Evolutionary conservation across 2,888 invertebrate species (phyloP).

Genomic region (Caenorhabditis virilis): DNA sequence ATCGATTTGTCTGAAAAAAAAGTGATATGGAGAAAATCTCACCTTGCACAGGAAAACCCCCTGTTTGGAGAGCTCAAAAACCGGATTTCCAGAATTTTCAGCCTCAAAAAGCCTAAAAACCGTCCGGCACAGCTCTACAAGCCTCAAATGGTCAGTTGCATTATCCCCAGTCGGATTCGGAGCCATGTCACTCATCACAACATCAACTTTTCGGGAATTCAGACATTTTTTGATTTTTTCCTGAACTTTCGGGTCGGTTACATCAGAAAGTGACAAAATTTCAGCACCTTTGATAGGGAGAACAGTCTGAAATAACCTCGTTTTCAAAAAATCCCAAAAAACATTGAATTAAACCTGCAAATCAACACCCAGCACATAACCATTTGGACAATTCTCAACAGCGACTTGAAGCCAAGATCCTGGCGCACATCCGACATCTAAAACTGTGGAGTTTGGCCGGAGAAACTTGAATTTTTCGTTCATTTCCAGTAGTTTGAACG

Average conservation of each 20-base stretch:
- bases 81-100: conserved; percentile 6
- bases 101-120: conserved; percentile 43
- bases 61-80: conserved; percentile 45
- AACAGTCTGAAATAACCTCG: conserved; percentile 52
- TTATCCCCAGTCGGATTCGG: conserved; percentile 65
- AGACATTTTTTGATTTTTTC: conserved; percentile 43
- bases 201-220: conserved; percentile 52
- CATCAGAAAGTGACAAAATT: conserved; percentile 57
- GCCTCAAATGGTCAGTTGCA: conserved; percentile 55
- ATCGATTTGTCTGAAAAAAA: too few relatives aligned
- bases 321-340: not conserved
- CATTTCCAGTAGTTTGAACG: conserved; percentile 67
- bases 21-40: too few relatives aligned
- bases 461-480: conserved; percentile 60
- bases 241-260: conserved; percentile 48
- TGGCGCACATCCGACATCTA: conserved; percentile 65
- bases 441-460: conserved; percentile 39
- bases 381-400: conserved; percentile 42
- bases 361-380: conserved; percentile 62
- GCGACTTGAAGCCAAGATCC: conserved; percentile 68
- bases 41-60: conserved; percentile 60
- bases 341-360: conserved; percentile 43
- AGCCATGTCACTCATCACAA: conserved; percentile 68
- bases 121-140: conserved; percentile 56
- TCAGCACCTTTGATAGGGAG: conserved; percentile 59